Percentiles rank a stretch among this genome's conserved stretches.
phyloP scores from a whole-genome alignment of 2,113 vertebrate species.

The Zapornia atra region DNA sequence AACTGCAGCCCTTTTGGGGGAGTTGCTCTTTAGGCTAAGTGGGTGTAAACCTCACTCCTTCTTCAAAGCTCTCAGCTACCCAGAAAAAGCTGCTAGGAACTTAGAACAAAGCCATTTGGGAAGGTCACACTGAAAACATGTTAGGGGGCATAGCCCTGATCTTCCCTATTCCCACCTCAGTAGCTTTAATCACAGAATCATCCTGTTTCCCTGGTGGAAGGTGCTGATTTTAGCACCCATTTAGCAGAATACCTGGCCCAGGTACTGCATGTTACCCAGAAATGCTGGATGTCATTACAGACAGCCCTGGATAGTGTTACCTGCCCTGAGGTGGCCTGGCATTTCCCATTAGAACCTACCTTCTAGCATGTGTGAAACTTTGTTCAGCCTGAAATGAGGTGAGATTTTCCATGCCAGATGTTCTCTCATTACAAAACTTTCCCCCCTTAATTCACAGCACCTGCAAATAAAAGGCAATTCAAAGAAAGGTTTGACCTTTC shows the following conservation, averaged over 20 bases:
- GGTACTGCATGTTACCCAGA: not conserved
- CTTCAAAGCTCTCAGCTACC: not conserved
- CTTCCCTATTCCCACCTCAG: not conserved
- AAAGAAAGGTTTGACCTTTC: slow-evolving; percentile 12
- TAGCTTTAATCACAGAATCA: not conserved
- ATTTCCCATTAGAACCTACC: not conserved
- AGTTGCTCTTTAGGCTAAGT: not conserved
- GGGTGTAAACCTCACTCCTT: not conserved
- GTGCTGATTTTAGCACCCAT: not conserved
- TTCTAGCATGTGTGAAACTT: not conserved
- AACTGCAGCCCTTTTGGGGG: not conserved
- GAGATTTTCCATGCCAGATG: not conserved
- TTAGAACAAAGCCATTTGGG: not conserved
- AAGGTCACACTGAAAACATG: not conserved
- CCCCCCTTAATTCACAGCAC: not conserved
- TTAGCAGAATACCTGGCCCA: not conserved
- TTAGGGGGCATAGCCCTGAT: not conserved
- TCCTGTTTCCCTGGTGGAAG: not conserved
- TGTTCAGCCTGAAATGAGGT: not conserved
- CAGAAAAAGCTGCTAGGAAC: not conserved
- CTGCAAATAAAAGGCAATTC: not conserved
- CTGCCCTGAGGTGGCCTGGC: not conserved
- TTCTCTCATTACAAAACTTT: not conserved
- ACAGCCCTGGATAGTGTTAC: fast-evolving
- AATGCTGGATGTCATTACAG: not conserved